Evolutionary conservation across 2,888 invertebrate genomes (phyloP).

Genomic region (Stenoptilia bipunctidactyla): DNA sequence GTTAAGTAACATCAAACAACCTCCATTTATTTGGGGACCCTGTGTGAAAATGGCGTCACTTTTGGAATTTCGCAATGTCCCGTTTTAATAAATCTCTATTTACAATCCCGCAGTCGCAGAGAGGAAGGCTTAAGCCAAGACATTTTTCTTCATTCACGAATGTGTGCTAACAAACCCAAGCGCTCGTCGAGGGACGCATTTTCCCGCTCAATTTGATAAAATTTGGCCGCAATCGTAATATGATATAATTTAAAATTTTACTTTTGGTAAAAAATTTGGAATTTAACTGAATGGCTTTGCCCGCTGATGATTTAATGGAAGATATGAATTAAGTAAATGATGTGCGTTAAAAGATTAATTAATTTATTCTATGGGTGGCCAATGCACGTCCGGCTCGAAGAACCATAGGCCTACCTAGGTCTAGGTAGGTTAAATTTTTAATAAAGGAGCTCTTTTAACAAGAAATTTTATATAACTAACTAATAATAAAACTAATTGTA

Average conservation of each 20-base stretch:
- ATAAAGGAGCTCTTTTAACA: too few relatives aligned
- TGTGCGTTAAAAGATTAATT: too few relatives aligned
- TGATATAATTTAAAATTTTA: conserved; percentile 10
- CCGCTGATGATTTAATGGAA: too few relatives aligned
- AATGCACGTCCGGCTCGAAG: too few relatives aligned
- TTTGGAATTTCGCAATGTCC: conserved; percentile 45
- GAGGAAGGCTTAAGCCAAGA: conserved; percentile 63
- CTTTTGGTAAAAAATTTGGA: too few relatives aligned
- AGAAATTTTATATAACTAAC: too few relatives aligned
- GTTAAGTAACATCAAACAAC: neutral
- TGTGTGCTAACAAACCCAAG: conserved; percentile 57
- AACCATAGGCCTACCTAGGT: too few relatives aligned
- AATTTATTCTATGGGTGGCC: too few relatives aligned
- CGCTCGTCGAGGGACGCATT: conserved; percentile 29
- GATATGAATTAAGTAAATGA: too few relatives aligned
- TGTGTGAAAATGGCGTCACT: conserved; percentile 37
- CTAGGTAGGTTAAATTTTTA: too few relatives aligned
- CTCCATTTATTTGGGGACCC: conserved; percentile 19
- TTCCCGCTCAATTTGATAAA: conserved; percentile 39
- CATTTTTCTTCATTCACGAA: conserved; percentile 68
- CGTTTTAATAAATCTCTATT: conserved; percentile 69
- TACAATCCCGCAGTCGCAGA: conserved; percentile 54
- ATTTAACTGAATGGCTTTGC: too few relatives aligned
- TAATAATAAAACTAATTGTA: too few relatives aligned
- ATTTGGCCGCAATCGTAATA: conserved; percentile 42